phyloP scores from a whole-genome alignment of 2,113 vertebrate species.

The Odontesthes bonariensis region DNA sequence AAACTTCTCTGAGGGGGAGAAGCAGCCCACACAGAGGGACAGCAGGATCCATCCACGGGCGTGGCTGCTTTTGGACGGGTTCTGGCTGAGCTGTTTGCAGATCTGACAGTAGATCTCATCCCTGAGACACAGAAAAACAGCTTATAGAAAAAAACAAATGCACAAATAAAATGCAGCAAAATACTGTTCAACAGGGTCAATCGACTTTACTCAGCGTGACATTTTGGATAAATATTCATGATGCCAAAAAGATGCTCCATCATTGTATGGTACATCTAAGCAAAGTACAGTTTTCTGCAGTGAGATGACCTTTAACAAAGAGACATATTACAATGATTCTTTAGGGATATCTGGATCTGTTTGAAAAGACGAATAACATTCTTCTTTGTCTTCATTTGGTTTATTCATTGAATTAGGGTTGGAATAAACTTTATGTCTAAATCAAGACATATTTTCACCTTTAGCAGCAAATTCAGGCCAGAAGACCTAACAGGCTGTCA shows the following conservation, averaged over 20 bases:
- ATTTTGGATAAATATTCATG: no score
- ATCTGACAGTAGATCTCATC: constrained; percentile 99
- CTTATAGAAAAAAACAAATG: not conserved
- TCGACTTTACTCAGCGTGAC: not conserved
- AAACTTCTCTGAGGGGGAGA: constrained; percentile 96
- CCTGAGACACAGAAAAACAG: constrained; percentile 64
- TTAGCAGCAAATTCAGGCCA: no score
- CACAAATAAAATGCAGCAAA: not conserved
- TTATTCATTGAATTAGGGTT: no score
- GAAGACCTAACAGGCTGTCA: no score
- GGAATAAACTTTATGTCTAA: no score
- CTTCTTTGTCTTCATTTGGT: no score
- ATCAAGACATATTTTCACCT: no score
- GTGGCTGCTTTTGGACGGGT: constrained; percentile 97
- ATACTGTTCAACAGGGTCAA: not conserved
- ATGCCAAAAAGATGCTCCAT: not conserved
- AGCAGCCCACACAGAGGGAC: constrained; percentile 96
- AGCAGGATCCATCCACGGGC: constrained; percentile 98
- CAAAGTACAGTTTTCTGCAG: not conserved
- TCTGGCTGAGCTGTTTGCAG: constrained; percentile 96
- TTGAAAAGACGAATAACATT: no score
- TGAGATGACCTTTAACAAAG: not conserved
- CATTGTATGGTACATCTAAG: not conserved
- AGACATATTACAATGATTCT: no score
- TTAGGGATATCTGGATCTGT: no score